Evolutionary conservation across 1,140 invertebrate species (phyloP), one percentile per base, ranked within the genome.

Genomic region (Drosophila parabipectinata): DNA sequence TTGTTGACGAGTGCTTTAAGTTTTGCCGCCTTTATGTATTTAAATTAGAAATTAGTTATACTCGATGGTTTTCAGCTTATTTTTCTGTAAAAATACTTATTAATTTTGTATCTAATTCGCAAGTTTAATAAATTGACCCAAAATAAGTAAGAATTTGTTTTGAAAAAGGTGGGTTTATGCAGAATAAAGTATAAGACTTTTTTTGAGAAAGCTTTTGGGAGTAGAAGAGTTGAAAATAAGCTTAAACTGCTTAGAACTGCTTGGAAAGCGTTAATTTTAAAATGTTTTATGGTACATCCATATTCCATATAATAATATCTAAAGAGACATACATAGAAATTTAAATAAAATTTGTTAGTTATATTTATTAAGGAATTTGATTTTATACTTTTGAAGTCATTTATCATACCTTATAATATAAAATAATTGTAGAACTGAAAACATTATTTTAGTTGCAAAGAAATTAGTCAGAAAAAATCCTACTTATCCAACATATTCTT

Each of bases 1-100:
- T 85, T 87, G 77, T 87, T 77, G 79, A 68, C 77, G 58, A 85
- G 77, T 85, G 82, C 81, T 85, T 85, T 85, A 85, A 53, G 68
- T 85, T 85, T 51, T 48, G 69, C 55, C 68, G 74, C 79, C 79
- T 81, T 81, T 77, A 59, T 63, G 51, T 69, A 51, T 62, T 61
- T 62, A 73, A 69, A 77, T 76, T 85, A 84, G 81, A 62, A 3
- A 51, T 59, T 74, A 72, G 24, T 50, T 60, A 56, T 8, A 39
- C 34, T 24, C 39, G 48, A 44, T 44, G 41, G 41, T 44, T 44
- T 24, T 56, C 39, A 37, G 50, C 62, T 68, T 68, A 34, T 39
- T 69, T 69, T 21, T n/a, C 32, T 21, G 68, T 63, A 68, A 69
- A 68, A 56, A 4, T 68, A 68, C 50, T 34, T 69, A 69, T 68